Conservation (phyloP, 2,113 vertebrate species). For the Arothron firmamentum region DNA sequence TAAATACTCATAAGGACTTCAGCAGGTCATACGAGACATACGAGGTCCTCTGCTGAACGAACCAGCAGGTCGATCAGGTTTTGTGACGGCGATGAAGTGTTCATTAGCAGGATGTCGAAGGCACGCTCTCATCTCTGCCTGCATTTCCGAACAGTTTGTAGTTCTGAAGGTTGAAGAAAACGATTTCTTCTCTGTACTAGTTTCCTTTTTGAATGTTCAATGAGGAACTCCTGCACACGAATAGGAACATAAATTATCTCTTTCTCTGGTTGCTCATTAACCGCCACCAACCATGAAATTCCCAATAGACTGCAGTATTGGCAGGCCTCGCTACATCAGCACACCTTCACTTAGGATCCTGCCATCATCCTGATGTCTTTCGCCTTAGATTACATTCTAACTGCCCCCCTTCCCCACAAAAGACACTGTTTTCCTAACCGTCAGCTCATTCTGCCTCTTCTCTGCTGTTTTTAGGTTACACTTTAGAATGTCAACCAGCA, state of each 20-base stretch:
- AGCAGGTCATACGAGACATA: no score
- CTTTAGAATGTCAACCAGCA: conserved; percentile 39
- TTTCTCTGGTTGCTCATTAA: conserved; percentile 35
- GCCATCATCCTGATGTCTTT: not conserved
- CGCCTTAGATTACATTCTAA: not conserved
- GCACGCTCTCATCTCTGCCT: not conserved
- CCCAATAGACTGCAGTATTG: conserved; percentile 68
- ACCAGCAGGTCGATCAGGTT: no score
- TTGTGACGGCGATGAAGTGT: no score
- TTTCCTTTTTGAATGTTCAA: conserved; percentile 76
- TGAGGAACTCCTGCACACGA: conserved; percentile 53
- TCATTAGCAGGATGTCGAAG: no score
- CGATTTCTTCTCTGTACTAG: conserved; percentile 47
- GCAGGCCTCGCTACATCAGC: conserved; percentile 45
- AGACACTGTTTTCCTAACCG: conserved; percentile 6
- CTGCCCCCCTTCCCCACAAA: no score
- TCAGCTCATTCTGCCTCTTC: conserved; percentile 52
- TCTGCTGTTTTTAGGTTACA: conserved; percentile 14
- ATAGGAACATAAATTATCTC: conserved; percentile 68
- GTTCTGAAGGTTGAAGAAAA: no score
- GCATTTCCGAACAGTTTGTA: conserved; percentile 38
- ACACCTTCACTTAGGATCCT: not conserved
- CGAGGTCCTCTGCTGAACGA: no score
- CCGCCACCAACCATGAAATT: conserved; percentile 1
- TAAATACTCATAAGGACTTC: no score